Conservation (phyloP, 2,888 invertebrate species). For the Nesidiocoris tenuis region DNA sequence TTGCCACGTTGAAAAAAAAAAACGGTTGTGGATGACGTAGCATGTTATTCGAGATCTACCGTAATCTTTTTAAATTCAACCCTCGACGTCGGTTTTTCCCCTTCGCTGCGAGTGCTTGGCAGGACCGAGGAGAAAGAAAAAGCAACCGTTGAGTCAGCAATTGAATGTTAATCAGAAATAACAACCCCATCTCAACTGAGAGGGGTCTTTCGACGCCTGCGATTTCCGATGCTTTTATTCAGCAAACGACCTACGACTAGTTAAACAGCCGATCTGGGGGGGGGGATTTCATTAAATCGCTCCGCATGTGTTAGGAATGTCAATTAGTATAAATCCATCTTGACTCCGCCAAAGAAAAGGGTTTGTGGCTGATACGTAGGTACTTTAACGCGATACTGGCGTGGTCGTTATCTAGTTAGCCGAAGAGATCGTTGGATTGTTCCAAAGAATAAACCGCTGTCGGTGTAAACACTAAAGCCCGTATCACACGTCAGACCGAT, state of each 20-base stretch:
- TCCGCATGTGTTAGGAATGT: not conserved
- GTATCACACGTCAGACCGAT: too few relatives aligned
- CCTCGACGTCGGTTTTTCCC: not conserved
- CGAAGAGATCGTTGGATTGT: too few relatives aligned
- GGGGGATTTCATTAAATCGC: not conserved
- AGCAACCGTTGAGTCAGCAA: not conserved
- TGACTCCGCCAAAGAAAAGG: too few relatives aligned
- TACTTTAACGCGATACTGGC: too few relatives aligned
- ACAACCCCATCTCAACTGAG: not conserved
- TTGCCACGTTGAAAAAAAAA: not conserved
- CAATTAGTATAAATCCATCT: not conserved
- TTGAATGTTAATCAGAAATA: constrained; percentile 38
- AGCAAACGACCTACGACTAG: not conserved
- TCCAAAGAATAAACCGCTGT: too few relatives aligned
- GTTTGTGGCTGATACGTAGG: too few relatives aligned
- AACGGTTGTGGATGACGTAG: not conserved
- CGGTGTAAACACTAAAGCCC: too few relatives aligned
- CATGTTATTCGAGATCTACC: not conserved
- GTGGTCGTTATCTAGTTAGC: too few relatives aligned
- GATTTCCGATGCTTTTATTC: not conserved
- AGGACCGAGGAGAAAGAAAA: not conserved
- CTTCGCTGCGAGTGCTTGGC: not conserved
- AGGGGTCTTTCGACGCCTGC: not conserved
- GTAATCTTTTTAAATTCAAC: not conserved
- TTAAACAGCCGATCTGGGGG: not conserved